Evolutionary conservation across 2,888 invertebrate species (phyloP).

Genomic region (Apodemia duryi): DNA sequence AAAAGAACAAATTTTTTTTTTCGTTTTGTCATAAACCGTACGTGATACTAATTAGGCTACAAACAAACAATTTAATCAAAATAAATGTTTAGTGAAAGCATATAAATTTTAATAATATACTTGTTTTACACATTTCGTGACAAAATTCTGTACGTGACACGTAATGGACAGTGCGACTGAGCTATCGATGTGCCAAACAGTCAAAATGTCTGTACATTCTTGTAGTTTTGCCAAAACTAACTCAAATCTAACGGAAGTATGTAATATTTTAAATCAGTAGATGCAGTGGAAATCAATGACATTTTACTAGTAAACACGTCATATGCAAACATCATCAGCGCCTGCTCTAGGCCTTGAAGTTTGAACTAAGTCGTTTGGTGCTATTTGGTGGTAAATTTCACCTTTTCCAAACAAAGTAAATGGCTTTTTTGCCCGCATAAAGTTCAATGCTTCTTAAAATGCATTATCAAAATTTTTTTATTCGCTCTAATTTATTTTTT

Average conservation of each 20-base stretch:
- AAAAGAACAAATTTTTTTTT: no score
- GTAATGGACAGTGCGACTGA: neutral
- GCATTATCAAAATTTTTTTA: no score
- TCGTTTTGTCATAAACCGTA: no score
- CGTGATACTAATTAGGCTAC: neutral
- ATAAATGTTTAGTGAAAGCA: neutral
- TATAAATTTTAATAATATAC: neutral
- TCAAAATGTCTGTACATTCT: constrained; percentile 38
- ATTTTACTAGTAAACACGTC: no score
- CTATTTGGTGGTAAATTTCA: no score
- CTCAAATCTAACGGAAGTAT: constrained; percentile 27
- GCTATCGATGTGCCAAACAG: constrained; percentile 26
- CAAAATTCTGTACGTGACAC: constrained; percentile 8
- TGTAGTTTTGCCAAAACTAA: constrained; percentile 42
- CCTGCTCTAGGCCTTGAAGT: no score
- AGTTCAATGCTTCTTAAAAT: no score
- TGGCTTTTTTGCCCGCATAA: no score
- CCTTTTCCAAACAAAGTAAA: no score
- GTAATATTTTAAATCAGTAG: constrained; percentile 26
- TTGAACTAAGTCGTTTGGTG: no score
- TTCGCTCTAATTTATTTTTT: no score
- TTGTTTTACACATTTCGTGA: neutral
- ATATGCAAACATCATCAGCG: no score
- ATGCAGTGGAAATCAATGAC: constrained; percentile 20
- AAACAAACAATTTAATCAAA: neutral